phyloP scores from a whole-genome alignment of 2,797 vertebrate genomes.

The Siniperca undulata region DNA sequence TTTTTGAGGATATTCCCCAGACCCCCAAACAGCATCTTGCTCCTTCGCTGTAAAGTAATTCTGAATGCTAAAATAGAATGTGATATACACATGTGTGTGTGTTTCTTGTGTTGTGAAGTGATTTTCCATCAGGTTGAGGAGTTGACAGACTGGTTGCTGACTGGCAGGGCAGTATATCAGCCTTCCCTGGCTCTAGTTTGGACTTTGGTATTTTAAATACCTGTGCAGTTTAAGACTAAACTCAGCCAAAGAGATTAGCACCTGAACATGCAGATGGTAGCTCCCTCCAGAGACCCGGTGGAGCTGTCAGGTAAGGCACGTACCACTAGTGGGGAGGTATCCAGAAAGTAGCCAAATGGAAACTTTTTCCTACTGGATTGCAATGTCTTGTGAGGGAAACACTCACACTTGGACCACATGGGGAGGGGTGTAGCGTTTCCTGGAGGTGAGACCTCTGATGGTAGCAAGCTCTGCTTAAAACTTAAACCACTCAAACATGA shows the following conservation, averaged over 20 bases:
- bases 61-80: slow-evolving; percentile 12
- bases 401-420: slow-evolving; percentile 33
- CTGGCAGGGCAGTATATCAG: slow-evolving; percentile 21
- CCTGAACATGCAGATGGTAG: slow-evolving; percentile 54
- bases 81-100: slow-evolving; percentile 37
- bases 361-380: slow-evolving; percentile 60
- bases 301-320: slow-evolving; percentile 61
- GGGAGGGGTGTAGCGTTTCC: slow-evolving; percentile 47
- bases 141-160: slow-evolving; percentile 39
- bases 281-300: slow-evolving; percentile 39
- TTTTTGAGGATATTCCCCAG: slow-evolving; percentile 11
- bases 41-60: slow-evolving; percentile 16
- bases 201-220: slow-evolving; percentile 29
- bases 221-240: slow-evolving; percentile 30
- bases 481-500: slow-evolving; percentile 50
- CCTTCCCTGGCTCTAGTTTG: slow-evolving; percentile 11
- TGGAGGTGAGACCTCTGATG: slow-evolving; percentile 35
- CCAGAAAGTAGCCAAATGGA: slow-evolving; percentile 62
- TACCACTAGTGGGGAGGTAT: slow-evolving; percentile 31
- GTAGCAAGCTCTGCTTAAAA: slow-evolving; percentile 45
- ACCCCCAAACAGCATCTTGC: slow-evolving; percentile 4
- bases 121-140: slow-evolving; percentile 51
- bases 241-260: slow-evolving; percentile 52
- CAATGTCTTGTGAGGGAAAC: slow-evolving; percentile 60
- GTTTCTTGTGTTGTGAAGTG: slow-evolving; percentile 29